Conservation (phyloP, 1,140 invertebrate species). For the Eupeodes corollae region DNA sequence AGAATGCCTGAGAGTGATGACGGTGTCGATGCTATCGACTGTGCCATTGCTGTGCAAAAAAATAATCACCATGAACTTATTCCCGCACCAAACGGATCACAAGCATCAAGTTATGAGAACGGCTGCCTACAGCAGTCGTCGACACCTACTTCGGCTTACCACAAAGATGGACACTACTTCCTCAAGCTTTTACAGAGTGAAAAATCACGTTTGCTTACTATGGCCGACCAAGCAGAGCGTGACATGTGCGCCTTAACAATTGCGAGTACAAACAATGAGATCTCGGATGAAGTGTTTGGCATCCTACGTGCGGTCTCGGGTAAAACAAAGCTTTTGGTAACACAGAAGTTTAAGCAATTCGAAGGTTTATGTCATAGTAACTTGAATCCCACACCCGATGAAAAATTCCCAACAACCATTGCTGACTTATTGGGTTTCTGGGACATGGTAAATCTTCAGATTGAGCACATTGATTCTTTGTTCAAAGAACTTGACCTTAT, state of each 20-base stretch:
- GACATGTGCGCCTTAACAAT: conserved; percentile 43
- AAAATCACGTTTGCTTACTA: conserved; percentile 47
- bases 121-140: too few species aligned
- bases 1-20: too few species aligned
- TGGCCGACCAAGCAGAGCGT: conserved; percentile 52
- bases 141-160: too few species aligned
- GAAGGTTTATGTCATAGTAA: conserved; percentile 49
- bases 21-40: too few species aligned
- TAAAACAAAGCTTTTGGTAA: conserved; percentile 72
- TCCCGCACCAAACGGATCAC: too few species aligned
- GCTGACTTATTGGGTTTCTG: conserved; percentile 85
- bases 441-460: conserved; percentile 87
- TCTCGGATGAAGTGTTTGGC: conserved; percentile 64
- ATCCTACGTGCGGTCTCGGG: conserved; percentile 73
- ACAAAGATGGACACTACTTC: conserved; percentile 57
- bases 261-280: conserved; percentile 13
- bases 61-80: too few species aligned
- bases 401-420: conserved; percentile 68
- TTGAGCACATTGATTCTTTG: conserved; percentile 59
- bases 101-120: too few species aligned
- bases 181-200: conserved; percentile 55
- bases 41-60: too few species aligned
- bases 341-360: conserved; percentile 87
- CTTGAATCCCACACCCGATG: conserved; percentile 51
- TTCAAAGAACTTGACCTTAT: conserved; percentile 60